Evolutionary conservation across 1,140 invertebrate genomes (phyloP), one percentile per base, ranked within the genome.

Genomic region (Apolygus lucorum): DNA sequence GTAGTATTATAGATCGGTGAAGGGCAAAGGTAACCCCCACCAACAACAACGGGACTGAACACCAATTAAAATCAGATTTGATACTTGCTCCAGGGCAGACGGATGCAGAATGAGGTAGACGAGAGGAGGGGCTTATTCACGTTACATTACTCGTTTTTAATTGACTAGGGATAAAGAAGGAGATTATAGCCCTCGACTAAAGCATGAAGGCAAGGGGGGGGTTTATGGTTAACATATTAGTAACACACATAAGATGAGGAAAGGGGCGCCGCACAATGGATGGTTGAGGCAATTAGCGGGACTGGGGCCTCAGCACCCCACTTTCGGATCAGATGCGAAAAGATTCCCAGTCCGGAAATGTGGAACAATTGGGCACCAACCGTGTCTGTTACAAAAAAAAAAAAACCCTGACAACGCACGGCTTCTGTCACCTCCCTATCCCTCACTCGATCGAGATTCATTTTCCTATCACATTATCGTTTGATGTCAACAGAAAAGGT

Each of bases 81-180:
- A 28, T 14, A 21, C 29, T 34, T 17, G 34, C 34, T 49, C 8
- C 8, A 11, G 34, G 34, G 34, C 8, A 17, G 34, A 49, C 8
- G 59, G 24, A 11, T 62, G n/a, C 11, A 22, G 27, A n/a, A 68
- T 52, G 27, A n/a, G 29, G 66, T 49, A 1, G 13, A 11, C n/a
- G 29, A 21, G 29, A 25, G n/a, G 17, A 21, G n/a, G 42, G 1
- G 24, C 29, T 68, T 34, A 42, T 34, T 1, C 26, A 49, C 25
- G 29, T 25, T 68, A 42, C 28, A 68, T 68, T 68, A 49, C 29
- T 25, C 26, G 49, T 68, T 49, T 68, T 68, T 68, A 49, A 68
- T 68, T 68, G 66, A 68, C 29, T 52, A 25, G 66, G 24, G 34
- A 49, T 49, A 49, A 49, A 49, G 34, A 49, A 49, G 34, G 34